Evolutionary conservation across 1,140 invertebrate species (phyloP).

Genomic region (Hydropsyche tenuis): DNA sequence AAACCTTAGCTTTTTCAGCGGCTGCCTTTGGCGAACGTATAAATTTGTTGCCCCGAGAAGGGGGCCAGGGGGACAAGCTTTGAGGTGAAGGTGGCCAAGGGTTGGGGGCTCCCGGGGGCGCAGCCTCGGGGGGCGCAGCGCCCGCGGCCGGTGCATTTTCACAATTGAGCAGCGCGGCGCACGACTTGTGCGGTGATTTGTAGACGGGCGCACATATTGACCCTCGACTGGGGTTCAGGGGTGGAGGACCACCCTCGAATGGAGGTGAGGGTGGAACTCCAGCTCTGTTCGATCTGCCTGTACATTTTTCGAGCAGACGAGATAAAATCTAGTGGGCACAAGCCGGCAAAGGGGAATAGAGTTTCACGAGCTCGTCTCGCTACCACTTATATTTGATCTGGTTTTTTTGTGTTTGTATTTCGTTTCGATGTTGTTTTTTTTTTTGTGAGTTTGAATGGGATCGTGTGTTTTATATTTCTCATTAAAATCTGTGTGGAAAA

Average conservation of each 20-base stretch:
- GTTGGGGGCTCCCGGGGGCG: not conserved
- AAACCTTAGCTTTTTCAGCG: too few relatives aligned
- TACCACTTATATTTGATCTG: slow-evolving; percentile 42
- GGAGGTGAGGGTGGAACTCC: too few relatives aligned
- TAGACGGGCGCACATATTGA: slow-evolving; percentile 27
- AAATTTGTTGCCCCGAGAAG: not conserved
- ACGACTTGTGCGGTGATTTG: slow-evolving; percentile 28
- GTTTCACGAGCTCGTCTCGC: slow-evolving; percentile 48
- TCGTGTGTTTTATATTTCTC: too few relatives aligned
- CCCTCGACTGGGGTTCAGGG: not conserved
- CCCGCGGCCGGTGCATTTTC: slow-evolving; percentile 17
- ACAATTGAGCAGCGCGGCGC: slow-evolving; percentile 25
- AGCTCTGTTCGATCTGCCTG: not conserved
- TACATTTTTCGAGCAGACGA: slow-evolving; percentile 49
- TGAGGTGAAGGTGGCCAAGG: not conserved
- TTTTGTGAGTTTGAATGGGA: too few relatives aligned
- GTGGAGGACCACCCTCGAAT: not conserved
- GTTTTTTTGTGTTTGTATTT: slow-evolving; percentile 22
- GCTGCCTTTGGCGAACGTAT: slow-evolving; percentile 6
- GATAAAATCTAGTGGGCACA: slow-evolving; percentile 50
- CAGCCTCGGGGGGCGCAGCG: not conserved
- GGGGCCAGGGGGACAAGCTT: not conserved
- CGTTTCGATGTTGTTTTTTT: not conserved
- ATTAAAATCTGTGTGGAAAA: too few relatives aligned
- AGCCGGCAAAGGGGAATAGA: slow-evolving; percentile 49